These are phyloP conservation scores for Karalla daura DNA, from an alignment of 2,797 vertebrate genomes.

Conservation along the genomic window DNA sequence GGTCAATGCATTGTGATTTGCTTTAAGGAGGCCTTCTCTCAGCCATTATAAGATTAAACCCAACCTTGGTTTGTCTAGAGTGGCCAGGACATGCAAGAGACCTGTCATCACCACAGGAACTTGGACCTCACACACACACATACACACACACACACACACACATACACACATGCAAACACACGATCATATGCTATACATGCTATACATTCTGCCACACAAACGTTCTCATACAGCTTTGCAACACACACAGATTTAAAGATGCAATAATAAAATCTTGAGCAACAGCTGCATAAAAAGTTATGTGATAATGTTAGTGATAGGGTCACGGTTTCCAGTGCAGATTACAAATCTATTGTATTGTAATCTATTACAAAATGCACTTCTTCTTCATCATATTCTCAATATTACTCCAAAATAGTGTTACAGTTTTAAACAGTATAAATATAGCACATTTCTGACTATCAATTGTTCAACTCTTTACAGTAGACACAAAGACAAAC, in stretches of 20 bases:
- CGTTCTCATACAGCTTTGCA: neutral
- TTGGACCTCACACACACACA: constrained; percentile 49
- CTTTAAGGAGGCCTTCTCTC: constrained; percentile 82
- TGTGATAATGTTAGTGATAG: too few species aligned
- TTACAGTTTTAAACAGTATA: too few species aligned
- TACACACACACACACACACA: constrained; percentile 7
- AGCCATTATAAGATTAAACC: constrained; percentile 87
- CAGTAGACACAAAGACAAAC: too few species aligned
- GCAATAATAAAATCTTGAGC: too few species aligned
- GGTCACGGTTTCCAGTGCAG: too few species aligned
- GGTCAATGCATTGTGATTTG: constrained; percentile 85
- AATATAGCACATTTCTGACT: too few species aligned
- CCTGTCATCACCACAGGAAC: constrained; percentile 79
- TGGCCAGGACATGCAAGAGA: constrained; percentile 73
- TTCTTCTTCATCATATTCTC: too few species aligned
- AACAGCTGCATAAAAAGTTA: too few species aligned
- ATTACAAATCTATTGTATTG: too few species aligned
- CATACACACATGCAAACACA: constrained; percentile 9
- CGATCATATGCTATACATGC: constrained; percentile 1
- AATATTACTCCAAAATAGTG: too few species aligned
- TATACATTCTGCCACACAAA: neutral
- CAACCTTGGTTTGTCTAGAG: constrained; percentile 80
- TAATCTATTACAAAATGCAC: too few species aligned
- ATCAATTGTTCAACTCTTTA: too few species aligned
- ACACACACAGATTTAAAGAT: constrained; percentile 2